phyloP scores from a whole-genome alignment of 2,888 invertebrate genomes.

The Fragum sueziense region DNA sequence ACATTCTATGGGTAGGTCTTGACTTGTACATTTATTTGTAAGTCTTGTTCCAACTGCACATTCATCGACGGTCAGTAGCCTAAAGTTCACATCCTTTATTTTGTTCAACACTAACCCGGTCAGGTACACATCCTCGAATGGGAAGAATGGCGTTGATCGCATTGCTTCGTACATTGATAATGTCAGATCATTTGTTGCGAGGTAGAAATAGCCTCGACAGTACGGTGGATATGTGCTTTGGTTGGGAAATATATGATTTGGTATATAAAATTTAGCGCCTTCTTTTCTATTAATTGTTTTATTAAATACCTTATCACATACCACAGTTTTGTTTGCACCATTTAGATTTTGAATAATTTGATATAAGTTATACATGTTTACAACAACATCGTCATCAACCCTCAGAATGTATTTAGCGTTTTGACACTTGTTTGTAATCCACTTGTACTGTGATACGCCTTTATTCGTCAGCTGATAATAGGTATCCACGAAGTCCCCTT shows the following conservation, averaged over 20 bases:
- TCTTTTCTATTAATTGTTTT: neutral
- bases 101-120: neutral
- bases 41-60: too few relatives aligned
- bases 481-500: neutral
- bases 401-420: neutral
- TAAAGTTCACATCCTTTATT: neutral
- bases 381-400: slow-evolving; percentile 12
- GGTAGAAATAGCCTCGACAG: slow-evolving; percentile 2
- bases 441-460: neutral
- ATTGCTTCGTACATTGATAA: neutral
- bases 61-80: too few relatives aligned
- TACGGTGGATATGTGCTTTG: neutral
- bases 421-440: neutral
- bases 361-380: neutral
- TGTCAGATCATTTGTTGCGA: neutral
- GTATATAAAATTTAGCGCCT: neutral
- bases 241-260: neutral
- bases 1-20: too few relatives aligned
- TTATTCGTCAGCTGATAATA: neutral
- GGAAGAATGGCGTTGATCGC: neutral
- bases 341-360: neutral
- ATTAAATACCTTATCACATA: neutral
- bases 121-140: slow-evolving; percentile 3
- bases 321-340: neutral
- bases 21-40: too few relatives aligned